A percentile compares a stretch with the other conserved stretches of the same genome.
Conservation (phyloP, 2,113 vertebrate species). For the Equus przewalskii region DNA sequence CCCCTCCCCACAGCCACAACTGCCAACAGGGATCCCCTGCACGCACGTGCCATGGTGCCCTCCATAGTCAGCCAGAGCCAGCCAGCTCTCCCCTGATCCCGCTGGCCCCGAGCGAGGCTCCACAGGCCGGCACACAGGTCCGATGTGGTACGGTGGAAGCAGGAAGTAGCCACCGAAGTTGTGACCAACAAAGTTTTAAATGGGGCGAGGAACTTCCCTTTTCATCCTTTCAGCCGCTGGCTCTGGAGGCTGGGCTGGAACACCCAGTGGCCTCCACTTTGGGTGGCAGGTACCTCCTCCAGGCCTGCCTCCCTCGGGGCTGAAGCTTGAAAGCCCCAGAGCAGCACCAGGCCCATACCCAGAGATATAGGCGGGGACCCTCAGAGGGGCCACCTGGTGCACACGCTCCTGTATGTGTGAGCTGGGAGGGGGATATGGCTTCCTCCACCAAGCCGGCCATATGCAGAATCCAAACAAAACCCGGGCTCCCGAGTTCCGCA, state of each 20-base stretch:
- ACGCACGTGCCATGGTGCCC: not conserved
- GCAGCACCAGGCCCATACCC: not conserved
- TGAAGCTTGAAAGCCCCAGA: not conserved
- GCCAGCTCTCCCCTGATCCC: not conserved
- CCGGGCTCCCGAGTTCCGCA: not conserved
- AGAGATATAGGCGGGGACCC: not conserved
- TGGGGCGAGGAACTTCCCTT: conserved; percentile 72
- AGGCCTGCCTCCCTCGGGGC: not conserved
- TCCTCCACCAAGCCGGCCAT: conserved; percentile 6
- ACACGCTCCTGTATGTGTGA: not conserved
- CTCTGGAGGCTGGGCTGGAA: not conserved
- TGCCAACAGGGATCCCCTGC: conserved; percentile 37
- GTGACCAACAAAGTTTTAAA: conserved; percentile 76
- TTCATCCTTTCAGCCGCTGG: conserved; percentile 61
- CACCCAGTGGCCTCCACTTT: not conserved
- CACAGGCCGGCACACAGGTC: conserved; percentile 2
- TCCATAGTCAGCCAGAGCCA: not conserved
- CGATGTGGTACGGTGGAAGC: conserved; percentile 8
- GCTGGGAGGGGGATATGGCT: not conserved
- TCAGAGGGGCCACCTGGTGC: not conserved
- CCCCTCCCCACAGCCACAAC: not conserved
- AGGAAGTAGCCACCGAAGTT: conserved; percentile 74
- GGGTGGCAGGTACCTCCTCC: not conserved
- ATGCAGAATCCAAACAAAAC: not conserved
- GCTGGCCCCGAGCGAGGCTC: not conserved